A percentile compares a stretch with the other conserved stretches of the same genome.
These are phyloP conservation scores for Octopus bimaculoides DNA, from an alignment of 1,140 invertebrate genomes.

Conservation along the genomic window DNA sequence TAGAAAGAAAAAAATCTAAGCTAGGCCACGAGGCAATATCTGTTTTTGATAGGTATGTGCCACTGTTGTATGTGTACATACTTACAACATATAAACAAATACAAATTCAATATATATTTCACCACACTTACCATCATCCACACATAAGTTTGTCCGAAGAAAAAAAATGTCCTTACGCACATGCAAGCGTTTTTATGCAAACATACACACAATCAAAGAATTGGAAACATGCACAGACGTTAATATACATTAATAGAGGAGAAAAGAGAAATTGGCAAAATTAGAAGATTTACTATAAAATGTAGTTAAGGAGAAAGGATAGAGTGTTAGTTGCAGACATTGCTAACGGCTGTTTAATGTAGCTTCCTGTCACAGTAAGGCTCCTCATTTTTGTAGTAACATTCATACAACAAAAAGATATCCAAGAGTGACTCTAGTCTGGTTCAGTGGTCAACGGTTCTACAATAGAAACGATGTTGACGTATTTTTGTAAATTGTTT, in stretches of 20 bases:
- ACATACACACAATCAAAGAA: neutral
- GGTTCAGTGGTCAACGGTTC: too few relatives aligned
- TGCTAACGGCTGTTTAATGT: neutral
- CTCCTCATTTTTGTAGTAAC: neutral
- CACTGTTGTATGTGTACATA: neutral
- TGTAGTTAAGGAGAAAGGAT: too few relatives aligned
- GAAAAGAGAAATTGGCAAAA: neutral
- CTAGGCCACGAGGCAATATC: constrained; percentile 3
- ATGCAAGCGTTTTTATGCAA: too few relatives aligned
- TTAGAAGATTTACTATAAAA: neutral
- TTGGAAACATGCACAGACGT: neutral
- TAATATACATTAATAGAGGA: neutral
- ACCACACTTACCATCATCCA: too few relatives aligned
- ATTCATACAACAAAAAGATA: neutral
- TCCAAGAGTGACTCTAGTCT: too few relatives aligned
- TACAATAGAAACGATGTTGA: too few relatives aligned
- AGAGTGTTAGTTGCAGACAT: neutral
- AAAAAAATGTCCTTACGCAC: too few relatives aligned
- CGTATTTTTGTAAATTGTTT: too few relatives aligned
- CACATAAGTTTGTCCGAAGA: too few relatives aligned
- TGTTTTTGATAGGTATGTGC: neutral
- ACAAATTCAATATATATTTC: too few relatives aligned
- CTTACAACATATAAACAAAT: too few relatives aligned
- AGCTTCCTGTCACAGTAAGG: neutral
- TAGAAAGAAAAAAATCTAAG: neutral